Evolutionary conservation across 1,140 invertebrate genomes (phyloP), one percentile per base, ranked within the genome.

Genomic region (Leptopilina boulardi): DNA sequence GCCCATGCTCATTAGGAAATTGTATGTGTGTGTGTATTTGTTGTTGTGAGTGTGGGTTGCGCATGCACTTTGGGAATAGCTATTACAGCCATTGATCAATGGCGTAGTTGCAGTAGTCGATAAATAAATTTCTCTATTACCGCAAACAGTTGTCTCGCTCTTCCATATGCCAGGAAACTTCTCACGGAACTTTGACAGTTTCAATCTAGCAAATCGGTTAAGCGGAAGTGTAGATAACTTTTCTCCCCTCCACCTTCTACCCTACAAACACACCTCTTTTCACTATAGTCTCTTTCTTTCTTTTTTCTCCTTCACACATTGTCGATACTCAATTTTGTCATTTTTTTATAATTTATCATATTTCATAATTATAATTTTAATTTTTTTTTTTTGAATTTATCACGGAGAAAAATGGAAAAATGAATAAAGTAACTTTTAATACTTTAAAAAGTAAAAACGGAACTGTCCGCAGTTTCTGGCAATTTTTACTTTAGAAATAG

Each of bases 181-280:
- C 59, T 66, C 59, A 66, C 15, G 23, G 76, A 82, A 86, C 76
- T 85, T 86, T 85, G 85, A 86, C 81, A 86, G 83, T 85, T 85
- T 85, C 82, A 83, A 86, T 85, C 82, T 80, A 80, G 59, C 75
- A 74, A 72, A 81, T 82, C 78, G 26, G 59, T 23, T 30, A 13
- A 30, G 3, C 59, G 26, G 13, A 30, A 26, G 26, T 66, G 77
- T 75, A 78, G 51, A 66, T 74, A 26, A 72, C 30, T 11, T 54
- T 38, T 41, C 70, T 70, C 75, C 41, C 71, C 15, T n/a, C 73
- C 34, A 72, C 59, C 74, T 44, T 13, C 21, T 66, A n/a, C n/a
- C n/a, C n/a, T n/a, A n/a, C n/a, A n/a, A n/a, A n/a, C n/a, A n/a
- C n/a, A n/a, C n/a, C n/a, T n/a, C n/a, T n/a, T n/a, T n/a, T n/a